These are phyloP conservation scores for Gambusia holbrooki DNA, from an alignment of 2,113 vertebrate genomes.

Conservation along the genomic window DNA sequence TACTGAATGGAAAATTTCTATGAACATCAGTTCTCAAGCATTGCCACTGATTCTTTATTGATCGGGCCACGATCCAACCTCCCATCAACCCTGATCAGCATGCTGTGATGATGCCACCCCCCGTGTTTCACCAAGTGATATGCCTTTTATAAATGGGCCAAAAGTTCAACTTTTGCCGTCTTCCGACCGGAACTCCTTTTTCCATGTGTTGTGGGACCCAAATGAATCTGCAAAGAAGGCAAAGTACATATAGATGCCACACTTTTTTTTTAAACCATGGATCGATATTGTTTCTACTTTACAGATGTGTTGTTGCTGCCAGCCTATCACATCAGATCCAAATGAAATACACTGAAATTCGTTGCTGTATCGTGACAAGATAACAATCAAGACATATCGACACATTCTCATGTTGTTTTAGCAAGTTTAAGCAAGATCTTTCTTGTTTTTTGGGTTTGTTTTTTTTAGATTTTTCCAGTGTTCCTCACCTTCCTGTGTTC, in stretches of 20 bases:
- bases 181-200: neutral
- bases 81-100: neutral
- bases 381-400: neutral
- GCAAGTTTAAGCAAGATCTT: constrained; percentile 51
- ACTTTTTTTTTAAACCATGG: neutral
- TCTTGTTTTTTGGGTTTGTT: too few species aligned
- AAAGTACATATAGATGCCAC: neutral
- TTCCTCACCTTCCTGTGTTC: constrained; percentile 37
- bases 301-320: neutral
- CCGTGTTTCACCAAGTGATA: neutral
- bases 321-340: neutral
- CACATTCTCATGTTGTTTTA: neutral
- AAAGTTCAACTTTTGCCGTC: neutral
- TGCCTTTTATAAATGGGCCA: neutral
- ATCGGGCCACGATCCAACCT: neutral
- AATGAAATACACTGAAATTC: neutral
- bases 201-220: neutral
- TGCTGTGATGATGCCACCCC: neutral
- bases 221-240: neutral
- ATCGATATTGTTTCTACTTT: neutral
- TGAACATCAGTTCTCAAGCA: neutral
- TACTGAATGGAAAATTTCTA: too few species aligned
- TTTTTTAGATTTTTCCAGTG: constrained; percentile 21
- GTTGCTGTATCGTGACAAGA: neutral
- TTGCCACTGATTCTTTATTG: neutral